Evolutionary conservation across 2,888 invertebrate species (phyloP).

Genomic region (Schrankia costaestrigalis): DNA sequence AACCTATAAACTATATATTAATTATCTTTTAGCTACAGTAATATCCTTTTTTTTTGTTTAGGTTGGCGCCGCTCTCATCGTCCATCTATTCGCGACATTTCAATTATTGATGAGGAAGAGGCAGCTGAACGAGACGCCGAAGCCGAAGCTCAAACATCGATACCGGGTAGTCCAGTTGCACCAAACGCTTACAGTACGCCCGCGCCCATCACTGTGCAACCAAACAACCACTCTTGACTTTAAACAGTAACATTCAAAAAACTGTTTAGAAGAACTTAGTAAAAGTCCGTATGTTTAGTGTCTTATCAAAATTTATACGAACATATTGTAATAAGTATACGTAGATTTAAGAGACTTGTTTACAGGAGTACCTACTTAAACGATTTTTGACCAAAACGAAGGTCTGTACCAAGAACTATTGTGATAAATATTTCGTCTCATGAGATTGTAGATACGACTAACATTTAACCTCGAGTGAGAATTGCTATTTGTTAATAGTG

Average conservation of each 20-base stretch:
- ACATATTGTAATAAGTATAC: too few species aligned
- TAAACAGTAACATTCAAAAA: slow-evolving; percentile 5
- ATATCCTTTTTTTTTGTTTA: slow-evolving; percentile 28
- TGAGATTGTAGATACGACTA: too few species aligned
- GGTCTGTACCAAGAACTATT: too few species aligned
- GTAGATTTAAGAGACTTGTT: too few species aligned
- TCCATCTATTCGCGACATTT: slow-evolving; percentile 92
- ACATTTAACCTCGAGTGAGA: too few species aligned
- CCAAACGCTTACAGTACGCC: slow-evolving; percentile 59
- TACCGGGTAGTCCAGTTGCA: slow-evolving; percentile 36
- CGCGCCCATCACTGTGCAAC: slow-evolving; percentile 68
- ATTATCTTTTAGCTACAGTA: neutral
- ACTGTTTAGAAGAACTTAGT: too few species aligned
- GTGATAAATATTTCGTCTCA: too few species aligned
- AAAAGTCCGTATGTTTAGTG: too few species aligned
- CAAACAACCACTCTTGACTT: slow-evolving; percentile 55
- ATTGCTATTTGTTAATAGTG: too few species aligned
- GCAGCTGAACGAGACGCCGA: slow-evolving; percentile 81
- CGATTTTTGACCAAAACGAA: too few species aligned
- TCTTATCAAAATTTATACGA: too few species aligned
- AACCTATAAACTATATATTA: too few species aligned
- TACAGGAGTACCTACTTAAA: slow-evolving; percentile 1
- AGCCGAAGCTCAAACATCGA: slow-evolving; percentile 43
- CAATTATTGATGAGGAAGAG: slow-evolving; percentile 92
- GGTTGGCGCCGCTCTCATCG: slow-evolving; percentile 91